phyloP scores from a whole-genome alignment of 2,113 vertebrate species.

The Phasianus colchicus region DNA sequence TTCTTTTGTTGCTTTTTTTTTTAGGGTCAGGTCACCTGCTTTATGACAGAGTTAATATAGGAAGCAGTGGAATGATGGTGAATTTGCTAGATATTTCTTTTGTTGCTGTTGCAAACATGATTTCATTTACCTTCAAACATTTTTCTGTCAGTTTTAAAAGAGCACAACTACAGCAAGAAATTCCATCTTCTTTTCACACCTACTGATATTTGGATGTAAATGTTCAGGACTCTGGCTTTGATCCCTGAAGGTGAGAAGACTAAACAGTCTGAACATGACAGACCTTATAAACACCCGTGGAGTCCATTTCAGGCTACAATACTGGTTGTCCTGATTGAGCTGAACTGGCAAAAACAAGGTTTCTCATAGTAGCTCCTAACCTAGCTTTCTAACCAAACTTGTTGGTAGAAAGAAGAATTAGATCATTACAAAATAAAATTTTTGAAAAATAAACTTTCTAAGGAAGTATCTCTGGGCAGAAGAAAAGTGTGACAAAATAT shows the following conservation, averaged over 20 bases:
- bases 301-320: no score
- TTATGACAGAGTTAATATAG: background rate
- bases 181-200: background rate
- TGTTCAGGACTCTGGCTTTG: background rate
- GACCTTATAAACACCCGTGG: background rate
- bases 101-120: background rate
- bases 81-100: background rate
- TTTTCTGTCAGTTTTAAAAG: background rate
- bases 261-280: background rate
- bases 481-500: background rate
- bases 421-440: background rate
- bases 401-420: background rate
- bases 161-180: background rate
- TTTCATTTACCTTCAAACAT: accelerated
- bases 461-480: background rate
- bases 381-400: background rate
- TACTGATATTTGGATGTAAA: background rate
- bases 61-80: background rate
- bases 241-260: background rate
- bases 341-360: background rate
- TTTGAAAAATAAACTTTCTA: background rate
- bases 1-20: background rate
- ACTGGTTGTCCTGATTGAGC: background rate
- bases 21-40: background rate
- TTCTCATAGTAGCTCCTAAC: background rate